Conservation (phyloP, 2,888 invertebrate genomes). For the Apamea epomidion region DNA sequence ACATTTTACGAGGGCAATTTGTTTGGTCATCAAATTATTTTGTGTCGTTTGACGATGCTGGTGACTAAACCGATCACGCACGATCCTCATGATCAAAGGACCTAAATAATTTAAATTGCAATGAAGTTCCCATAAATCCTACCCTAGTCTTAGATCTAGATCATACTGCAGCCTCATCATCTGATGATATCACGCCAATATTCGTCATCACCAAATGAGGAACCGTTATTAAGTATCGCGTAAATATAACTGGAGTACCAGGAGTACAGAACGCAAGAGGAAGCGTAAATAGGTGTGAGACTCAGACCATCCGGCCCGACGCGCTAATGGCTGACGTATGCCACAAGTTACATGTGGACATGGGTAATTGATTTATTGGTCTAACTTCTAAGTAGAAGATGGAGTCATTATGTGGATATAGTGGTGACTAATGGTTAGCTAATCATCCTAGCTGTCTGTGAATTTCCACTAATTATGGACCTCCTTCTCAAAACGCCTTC, state of each 20-base stretch:
- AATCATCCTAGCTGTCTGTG: background rate
- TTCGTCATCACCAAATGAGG: conserved; percentile 60
- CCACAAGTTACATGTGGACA: conserved; percentile 67
- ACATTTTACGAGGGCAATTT: conserved; percentile 37
- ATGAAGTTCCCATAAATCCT: conserved; percentile 60
- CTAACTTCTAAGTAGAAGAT: conserved; percentile 40
- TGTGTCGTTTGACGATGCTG: conserved; percentile 17
- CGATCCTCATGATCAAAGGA: conserved; percentile 38
- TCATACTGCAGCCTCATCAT: conserved; percentile 46
- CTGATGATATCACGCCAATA: conserved; percentile 59
- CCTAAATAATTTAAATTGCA: conserved; percentile 45
- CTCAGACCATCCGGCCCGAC: conserved; percentile 88
- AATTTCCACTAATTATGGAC: conserved; percentile 8
- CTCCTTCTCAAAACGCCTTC: background rate
- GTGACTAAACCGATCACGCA: conserved; percentile 43
- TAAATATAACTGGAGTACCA: conserved; percentile 74
- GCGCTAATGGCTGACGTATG: conserved; percentile 79
- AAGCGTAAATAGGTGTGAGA: conserved; percentile 90
- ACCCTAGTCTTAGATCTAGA: conserved; percentile 45
- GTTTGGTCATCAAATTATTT: conserved; percentile 45
- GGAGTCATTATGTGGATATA: conserved; percentile 31
- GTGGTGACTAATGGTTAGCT: conserved; percentile 32
- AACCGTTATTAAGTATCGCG: conserved; percentile 56
- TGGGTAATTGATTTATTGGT: conserved; percentile 51
- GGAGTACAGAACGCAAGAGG: conserved; percentile 85